A percentile compares a stretch with the other conserved stretches of the same genome.
Evolutionary conservation across 2,888 invertebrate genomes (phyloP).

Genomic region (Synergus gifuensis): DNA sequence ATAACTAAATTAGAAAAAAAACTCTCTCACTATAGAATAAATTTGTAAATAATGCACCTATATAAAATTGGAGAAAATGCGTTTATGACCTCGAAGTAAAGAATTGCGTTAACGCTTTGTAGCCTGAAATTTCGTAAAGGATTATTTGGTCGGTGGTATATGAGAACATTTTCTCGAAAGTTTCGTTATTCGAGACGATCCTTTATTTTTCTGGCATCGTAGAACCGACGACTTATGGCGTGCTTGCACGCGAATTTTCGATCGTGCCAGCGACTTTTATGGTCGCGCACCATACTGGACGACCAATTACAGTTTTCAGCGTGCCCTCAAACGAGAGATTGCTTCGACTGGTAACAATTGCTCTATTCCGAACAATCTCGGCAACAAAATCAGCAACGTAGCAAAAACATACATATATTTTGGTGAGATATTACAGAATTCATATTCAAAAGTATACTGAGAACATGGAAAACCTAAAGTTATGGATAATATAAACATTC

Average conservation of each 20-base stretch:
- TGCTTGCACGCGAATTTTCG: constrained; percentile 55
- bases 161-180: constrained; percentile 18
- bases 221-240: constrained; percentile 54
- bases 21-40: too few species aligned
- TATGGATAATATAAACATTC: not conserved
- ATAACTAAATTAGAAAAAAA: too few species aligned
- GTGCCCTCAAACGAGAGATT: constrained; percentile 54
- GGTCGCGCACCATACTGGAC: constrained; percentile 49
- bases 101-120: not conserved
- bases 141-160: constrained; percentile 22
- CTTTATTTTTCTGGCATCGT: constrained; percentile 48
- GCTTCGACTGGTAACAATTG: constrained; percentile 54
- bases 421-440: not conserved
- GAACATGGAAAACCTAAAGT: not conserved
- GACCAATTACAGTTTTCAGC: constrained; percentile 61
- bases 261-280: constrained; percentile 50
- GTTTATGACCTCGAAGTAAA: not conserved
- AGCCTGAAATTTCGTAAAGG: not conserved
- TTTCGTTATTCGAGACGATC: constrained; percentile 35
- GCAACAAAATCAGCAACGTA: not conserved
- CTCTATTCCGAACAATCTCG: constrained; percentile 49
- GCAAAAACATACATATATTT: not conserved
- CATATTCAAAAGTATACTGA: not conserved
- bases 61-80: not conserved
- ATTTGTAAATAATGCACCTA: too few species aligned